Evolutionary conservation across 1,140 invertebrate genomes (phyloP), one percentile per base, ranked within the genome.

Genomic region (Penaeus vannamei): DNA sequence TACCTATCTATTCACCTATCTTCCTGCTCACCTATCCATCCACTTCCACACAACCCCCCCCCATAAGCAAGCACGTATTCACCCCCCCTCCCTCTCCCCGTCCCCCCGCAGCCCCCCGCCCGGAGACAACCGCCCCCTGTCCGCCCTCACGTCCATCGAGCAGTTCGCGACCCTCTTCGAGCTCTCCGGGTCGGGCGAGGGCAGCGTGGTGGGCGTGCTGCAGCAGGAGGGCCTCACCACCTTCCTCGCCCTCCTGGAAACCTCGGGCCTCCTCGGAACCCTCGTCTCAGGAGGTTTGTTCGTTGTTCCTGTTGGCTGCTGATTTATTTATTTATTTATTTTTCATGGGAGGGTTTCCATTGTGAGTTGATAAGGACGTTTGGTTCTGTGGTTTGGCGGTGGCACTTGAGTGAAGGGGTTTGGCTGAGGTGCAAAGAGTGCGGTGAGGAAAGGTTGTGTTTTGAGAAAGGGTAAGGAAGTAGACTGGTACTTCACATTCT

Each of bases 271-370:
- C 26, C 81, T 88, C 0, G 60, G 82, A 19, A 82, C 46, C 14
- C 86, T 88, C 62, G 81, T 88, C 17, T 76, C 86, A 10, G 81
- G 80, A 83, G 86, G 86, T 88, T 59, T 22, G 64, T 46, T 62
- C 20, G 32, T 14, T 20, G 53, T 20, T 4, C 29, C 23, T 36
- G 53, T 12, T 62, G 12, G 19, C n/a, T 72, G n/a, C n/a, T 72
- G 17, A 32, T 72, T 36, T 36, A 36, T 36, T 36, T 36, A 36
- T 36, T 36, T 36, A 36, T 36, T 36, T 36, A 36, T 42, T 42
- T 42, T 42, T 42, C 36, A 7, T 42, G 36, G 26, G 46, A 5
- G 42, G 26, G 80, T 0, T 0, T 36, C 4, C 17, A 22, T 22
- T 3, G 76, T 79, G 8, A 26, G 76, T 79, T 23, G 22, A 32